Evolutionary conservation across 2,888 invertebrate genomes (phyloP).

Genomic region (Norana najaformis): DNA sequence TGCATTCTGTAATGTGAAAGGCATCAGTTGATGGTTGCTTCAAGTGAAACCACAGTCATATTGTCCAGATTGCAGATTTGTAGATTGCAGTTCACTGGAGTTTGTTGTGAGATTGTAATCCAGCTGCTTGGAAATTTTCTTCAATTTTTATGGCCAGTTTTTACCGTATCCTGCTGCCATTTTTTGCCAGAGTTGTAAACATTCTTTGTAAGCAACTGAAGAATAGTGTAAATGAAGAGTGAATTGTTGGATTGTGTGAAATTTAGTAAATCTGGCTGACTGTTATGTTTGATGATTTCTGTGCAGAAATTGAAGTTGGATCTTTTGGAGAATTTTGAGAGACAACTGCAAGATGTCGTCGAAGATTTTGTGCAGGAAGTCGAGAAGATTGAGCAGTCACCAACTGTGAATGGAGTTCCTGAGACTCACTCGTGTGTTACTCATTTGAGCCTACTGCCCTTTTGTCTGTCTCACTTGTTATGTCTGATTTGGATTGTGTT

Average conservation of each 20-base stretch:
- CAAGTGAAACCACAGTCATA: not conserved
- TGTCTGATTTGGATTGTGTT: not conserved
- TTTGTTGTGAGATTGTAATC: not conserved
- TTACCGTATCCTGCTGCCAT: not conserved
- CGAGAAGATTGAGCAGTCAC: constrained; percentile 53
- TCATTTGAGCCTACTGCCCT: not conserved
- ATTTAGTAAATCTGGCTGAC: not conserved
- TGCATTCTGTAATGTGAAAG: not conserved
- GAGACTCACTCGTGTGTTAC: not conserved
- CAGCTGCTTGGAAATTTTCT: not conserved
- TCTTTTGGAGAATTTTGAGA: constrained; percentile 38
- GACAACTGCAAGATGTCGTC: constrained; percentile 57
- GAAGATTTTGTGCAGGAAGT: constrained; percentile 61
- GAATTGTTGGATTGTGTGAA: not conserved
- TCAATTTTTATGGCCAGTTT: too few species aligned
- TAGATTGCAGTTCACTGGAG: not conserved
- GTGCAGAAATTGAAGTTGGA: constrained; percentile 41
- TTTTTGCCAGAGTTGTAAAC: too few species aligned
- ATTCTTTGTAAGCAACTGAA: too few species aligned
- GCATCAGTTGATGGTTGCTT: not conserved
- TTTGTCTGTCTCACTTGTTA: not conserved
- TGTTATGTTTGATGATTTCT: not conserved
- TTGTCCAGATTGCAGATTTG: not conserved
- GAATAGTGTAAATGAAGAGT: too few species aligned
- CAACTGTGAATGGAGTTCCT: constrained; percentile 31